Percentiles rank a stretch among this genome's conserved stretches.
Evolutionary conservation across 2,797 vertebrate genomes (phyloP).

Genomic region (Acipenser transmontanus): DNA sequence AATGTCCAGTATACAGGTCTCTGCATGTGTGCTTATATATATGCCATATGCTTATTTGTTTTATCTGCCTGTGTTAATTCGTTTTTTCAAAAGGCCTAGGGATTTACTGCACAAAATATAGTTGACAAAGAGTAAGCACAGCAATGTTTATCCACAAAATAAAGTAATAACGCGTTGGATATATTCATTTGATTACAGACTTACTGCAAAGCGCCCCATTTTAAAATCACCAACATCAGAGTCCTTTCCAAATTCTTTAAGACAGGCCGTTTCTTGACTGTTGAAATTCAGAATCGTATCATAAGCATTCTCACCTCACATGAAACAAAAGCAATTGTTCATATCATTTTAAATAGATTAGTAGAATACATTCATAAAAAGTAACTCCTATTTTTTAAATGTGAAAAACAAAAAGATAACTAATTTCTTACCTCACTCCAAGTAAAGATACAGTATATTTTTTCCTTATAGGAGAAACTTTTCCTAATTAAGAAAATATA

Average conservation of each 20-base stretch:
- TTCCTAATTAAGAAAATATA: neutral
- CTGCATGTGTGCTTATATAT: neutral
- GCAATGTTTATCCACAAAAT: neutral
- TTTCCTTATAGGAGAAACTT: neutral
- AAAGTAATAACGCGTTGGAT: neutral
- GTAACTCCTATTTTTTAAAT: neutral
- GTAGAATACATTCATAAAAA: neutral
- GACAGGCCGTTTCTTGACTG: conserved; percentile 44
- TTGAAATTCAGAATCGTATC: conserved; percentile 45
- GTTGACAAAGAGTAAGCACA: neutral
- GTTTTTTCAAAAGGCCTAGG: neutral
- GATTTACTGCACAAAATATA: too few relatives aligned
- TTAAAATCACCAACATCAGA: conserved; percentile 37
- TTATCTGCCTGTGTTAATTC: neutral
- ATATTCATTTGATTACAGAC: conserved; percentile 2
- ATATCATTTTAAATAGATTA: neutral
- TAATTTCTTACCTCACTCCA: neutral
- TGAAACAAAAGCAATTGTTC: neutral
- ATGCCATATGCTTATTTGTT: neutral
- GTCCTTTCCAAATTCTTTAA: conserved; percentile 30
- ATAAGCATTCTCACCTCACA: conserved; percentile 31
- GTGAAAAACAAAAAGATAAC: neutral
- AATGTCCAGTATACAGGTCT: too few relatives aligned
- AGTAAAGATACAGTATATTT: neutral
- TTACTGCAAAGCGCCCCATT: conserved; percentile 43